Percentiles rank a stretch among this genome's conserved stretches.
Conservation (phyloP, 1,140 invertebrate genomes). For the Halesus radiatus region DNA sequence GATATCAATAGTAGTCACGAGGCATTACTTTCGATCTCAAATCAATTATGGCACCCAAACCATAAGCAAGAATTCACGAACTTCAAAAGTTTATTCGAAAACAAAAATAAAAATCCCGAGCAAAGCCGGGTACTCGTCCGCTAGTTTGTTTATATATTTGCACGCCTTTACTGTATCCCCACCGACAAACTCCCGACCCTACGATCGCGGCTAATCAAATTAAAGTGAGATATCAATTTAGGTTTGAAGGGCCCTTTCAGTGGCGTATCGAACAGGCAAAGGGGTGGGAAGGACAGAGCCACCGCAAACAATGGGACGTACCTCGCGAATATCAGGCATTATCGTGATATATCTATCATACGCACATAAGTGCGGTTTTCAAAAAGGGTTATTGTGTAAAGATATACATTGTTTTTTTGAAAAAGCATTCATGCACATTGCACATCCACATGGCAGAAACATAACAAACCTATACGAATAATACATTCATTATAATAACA, state of each 20-base stretch:
- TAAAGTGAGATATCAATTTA: slow-evolving; percentile 54
- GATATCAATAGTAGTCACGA: too few species aligned
- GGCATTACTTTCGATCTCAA: too few species aligned
- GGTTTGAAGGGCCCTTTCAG: slow-evolving; percentile 31
- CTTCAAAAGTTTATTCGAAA: too few species aligned
- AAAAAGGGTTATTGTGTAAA: slow-evolving; percentile 19
- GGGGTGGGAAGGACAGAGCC: not conserved
- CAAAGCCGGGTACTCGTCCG: too few species aligned
- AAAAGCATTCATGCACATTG: too few species aligned
- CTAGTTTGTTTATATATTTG: too few species aligned
- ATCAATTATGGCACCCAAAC: too few species aligned
- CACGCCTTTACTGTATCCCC: not conserved
- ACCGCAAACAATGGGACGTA: not conserved
- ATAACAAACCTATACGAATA: too few species aligned
- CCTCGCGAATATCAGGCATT: not conserved
- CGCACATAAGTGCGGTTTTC: not conserved
- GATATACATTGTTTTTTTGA: slow-evolving; percentile 8
- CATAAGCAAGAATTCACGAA: too few species aligned
- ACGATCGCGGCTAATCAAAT: slow-evolving; percentile 48
- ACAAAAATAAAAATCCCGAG: too few species aligned
- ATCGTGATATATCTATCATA: not conserved
- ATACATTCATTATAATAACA: too few species aligned
- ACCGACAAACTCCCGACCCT: not conserved
- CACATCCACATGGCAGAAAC: too few species aligned
- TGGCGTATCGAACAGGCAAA: not conserved